phyloP scores from a whole-genome alignment of 2,888 invertebrate genomes.

The Lasioglossum morio region DNA sequence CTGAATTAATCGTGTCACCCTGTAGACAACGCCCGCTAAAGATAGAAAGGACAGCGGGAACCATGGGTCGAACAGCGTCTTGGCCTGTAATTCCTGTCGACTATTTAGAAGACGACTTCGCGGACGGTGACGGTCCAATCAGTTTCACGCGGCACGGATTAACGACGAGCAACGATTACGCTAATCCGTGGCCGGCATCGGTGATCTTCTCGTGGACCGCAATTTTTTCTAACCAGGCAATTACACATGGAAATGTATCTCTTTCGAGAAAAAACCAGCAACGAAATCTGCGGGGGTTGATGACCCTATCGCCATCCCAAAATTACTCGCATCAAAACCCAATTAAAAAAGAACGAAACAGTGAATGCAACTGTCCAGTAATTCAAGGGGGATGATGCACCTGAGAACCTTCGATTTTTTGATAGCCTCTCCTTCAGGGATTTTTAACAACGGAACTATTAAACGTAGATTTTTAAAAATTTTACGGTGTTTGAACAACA shows the following conservation, averaged over 20 bases:
- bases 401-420: too few species aligned
- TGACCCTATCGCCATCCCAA: too few species aligned
- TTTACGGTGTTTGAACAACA: too few species aligned
- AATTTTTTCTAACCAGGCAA: background rate
- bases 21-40: conserved; percentile 43
- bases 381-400: background rate
- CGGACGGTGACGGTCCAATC: conserved; percentile 20
- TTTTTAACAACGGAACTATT: too few species aligned
- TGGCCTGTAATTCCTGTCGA: conserved; percentile 41
- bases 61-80: background rate
- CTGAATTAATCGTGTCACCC: background rate
- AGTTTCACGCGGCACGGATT: conserved; percentile 19
- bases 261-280: background rate
- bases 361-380: background rate
- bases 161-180: background rate
- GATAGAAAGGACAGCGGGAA: conserved; percentile 48
- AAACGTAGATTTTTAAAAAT: too few species aligned
- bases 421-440: too few species aligned
- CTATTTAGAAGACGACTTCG: conserved; percentile 36
- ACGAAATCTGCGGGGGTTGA: background rate
- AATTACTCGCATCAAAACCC: too few species aligned
- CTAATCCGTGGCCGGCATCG: background rate
- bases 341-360: background rate
- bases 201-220: background rate
- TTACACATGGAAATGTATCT: background rate